Evolutionary conservation across 2,113 vertebrate species (phyloP).

Genomic region (Illadopsis cleaveri): DNA sequence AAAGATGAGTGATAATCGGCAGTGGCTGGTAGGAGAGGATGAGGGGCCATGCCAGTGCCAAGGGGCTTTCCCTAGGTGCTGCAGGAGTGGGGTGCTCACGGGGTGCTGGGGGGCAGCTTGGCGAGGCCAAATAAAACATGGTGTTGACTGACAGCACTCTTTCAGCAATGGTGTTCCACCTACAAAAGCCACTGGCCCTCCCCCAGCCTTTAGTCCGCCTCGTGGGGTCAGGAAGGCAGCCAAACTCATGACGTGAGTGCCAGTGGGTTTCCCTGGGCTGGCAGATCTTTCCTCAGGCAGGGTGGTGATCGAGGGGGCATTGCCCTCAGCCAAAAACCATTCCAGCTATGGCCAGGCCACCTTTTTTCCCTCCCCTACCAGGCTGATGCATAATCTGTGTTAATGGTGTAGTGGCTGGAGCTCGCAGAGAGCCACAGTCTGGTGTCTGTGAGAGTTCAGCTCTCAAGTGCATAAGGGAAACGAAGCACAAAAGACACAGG

Average conservation of each 20-base stretch:
- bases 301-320: background rate
- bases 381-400: rapidly evolving
- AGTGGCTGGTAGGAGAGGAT: background rate
- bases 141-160: background rate
- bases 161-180: background rate
- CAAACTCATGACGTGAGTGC: background rate
- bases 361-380: background rate
- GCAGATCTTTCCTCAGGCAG: background rate
- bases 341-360: rapidly evolving
- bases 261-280: background rate
- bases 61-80: background rate
- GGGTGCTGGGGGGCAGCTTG: background rate
- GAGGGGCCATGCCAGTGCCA: rapidly evolving
- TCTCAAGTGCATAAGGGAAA: background rate
- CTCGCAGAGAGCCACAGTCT: background rate
- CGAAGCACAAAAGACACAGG: constrained; percentile 61
- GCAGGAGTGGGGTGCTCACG: rapidly evolving
- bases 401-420: background rate
- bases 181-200: background rate
- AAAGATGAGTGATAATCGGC: background rate
- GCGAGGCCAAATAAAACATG: background rate
- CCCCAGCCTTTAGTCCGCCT: background rate
- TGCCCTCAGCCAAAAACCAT: rapidly evolving
- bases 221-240: background rate
- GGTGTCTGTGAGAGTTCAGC: background rate